These are phyloP conservation scores for Cosmopolites sordidus DNA, from an alignment of 2,888 invertebrate genomes.

Conservation along the genomic window DNA sequence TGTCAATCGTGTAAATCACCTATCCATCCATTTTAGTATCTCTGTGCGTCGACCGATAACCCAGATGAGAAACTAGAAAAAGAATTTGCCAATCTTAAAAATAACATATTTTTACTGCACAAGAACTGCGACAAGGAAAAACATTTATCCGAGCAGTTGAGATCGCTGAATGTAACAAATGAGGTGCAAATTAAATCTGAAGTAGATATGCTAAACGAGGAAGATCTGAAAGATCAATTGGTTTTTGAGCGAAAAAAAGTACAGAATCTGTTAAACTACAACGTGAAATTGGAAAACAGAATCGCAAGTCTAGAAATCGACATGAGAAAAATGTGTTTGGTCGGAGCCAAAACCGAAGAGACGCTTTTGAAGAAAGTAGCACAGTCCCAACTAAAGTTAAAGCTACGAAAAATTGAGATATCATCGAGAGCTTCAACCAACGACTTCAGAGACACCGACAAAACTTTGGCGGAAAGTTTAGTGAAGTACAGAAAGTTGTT, in stretches of 20 bases:
- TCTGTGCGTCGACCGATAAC: slow-evolving; percentile 1
- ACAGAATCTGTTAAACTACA: background rate
- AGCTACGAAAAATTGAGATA: slow-evolving; percentile 48
- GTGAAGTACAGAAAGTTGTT: slow-evolving; percentile 53
- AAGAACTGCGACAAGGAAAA: slow-evolving; percentile 26
- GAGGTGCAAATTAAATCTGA: too few species aligned
- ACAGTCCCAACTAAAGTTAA: slow-evolving; percentile 47
- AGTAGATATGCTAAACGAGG: background rate
- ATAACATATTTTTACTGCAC: slow-evolving; percentile 15
- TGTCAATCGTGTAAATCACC: too few species aligned
- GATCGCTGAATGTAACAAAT: background rate
- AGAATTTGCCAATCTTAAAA: slow-evolving; percentile 11
- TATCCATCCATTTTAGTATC: slow-evolving; percentile 12
- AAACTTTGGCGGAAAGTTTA: slow-evolving; percentile 50
- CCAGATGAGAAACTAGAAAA: slow-evolving; percentile 4
- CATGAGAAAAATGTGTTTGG: background rate
- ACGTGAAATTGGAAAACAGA: background rate
- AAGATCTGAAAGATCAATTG: background rate
- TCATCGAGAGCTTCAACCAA: slow-evolving; percentile 50
- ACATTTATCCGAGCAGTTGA: slow-evolving; percentile 23
- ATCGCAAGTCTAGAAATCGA: background rate
- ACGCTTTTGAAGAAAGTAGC: slow-evolving; percentile 51
- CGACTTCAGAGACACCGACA: slow-evolving; percentile 54
- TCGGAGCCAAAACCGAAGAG: background rate
- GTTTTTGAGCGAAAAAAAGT: background rate